These are phyloP conservation scores for Catagonus wagneri DNA, from an alignment of 2,113 vertebrate species.

Conservation along the genomic window DNA sequence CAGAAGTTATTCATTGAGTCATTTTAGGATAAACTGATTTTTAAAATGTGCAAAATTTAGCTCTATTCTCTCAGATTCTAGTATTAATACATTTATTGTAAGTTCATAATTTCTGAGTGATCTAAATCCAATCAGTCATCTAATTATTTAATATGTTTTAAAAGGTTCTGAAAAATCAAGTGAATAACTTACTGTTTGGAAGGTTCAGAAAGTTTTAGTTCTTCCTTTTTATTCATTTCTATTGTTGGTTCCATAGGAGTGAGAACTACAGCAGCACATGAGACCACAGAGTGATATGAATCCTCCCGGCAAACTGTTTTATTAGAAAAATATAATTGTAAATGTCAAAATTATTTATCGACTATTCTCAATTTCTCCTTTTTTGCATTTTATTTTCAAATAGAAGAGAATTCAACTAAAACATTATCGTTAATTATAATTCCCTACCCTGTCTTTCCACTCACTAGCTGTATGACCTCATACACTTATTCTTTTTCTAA, in stretches of 20 bases:
- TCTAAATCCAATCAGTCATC: neutral
- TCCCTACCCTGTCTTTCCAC: neutral
- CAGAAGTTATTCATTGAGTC: neutral
- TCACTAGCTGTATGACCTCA: neutral
- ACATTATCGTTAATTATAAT: slow-evolving; percentile 24
- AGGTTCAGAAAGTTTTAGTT: slow-evolving; percentile 85
- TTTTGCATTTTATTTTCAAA: neutral
- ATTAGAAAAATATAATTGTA: slow-evolving; percentile 69
- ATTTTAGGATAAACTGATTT: neutral
- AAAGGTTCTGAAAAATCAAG: neutral
- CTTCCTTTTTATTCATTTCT: slow-evolving; percentile 90
- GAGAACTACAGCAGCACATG: slow-evolving; percentile 93
- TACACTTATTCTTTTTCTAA: neutral
- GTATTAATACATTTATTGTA: neutral
- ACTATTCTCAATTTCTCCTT: neutral
- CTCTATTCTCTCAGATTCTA: neutral
- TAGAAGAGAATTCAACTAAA: neutral
- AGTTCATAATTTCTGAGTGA: neutral
- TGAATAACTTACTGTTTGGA: slow-evolving; percentile 90
- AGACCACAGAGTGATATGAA: slow-evolving; percentile 95
- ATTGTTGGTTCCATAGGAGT: slow-evolving; percentile 89
- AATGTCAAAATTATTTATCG: slow-evolving; percentile 22
- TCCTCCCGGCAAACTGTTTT: slow-evolving; percentile 95
- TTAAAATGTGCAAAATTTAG: neutral
- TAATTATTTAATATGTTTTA: neutral